These are phyloP conservation scores for Thecophora atra DNA, from an alignment of 2,888 invertebrate species.

Conservation along the genomic window DNA sequence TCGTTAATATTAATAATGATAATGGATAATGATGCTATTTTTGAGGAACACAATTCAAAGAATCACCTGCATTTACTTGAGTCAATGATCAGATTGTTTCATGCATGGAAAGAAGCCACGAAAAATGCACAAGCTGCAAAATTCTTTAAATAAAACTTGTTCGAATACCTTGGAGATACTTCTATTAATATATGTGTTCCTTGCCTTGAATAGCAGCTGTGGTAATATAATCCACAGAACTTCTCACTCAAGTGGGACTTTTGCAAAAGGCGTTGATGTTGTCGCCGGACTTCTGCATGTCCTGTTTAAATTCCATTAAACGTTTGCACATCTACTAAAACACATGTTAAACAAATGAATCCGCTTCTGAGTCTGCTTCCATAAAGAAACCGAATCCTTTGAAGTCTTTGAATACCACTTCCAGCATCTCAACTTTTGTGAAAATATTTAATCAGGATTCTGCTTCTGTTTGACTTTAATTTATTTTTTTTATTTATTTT, in stretches of 20 bases:
- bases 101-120: constrained; percentile 12
- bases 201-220: constrained; percentile 31
- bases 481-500: not conserved
- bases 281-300: not conserved
- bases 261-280: constrained; percentile 27
- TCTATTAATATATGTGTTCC: not conserved
- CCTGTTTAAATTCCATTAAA: not conserved
- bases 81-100: not conserved
- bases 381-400: constrained; percentile 5
- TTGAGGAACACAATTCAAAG: too few relatives aligned
- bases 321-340: not conserved
- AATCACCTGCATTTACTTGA: too few relatives aligned
- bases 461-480: not conserved
- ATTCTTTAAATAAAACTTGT: constrained; percentile 32
- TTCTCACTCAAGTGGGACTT: constrained; percentile 7
- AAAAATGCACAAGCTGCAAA: constrained; percentile 19
- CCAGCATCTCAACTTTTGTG: not conserved
- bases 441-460: not conserved
- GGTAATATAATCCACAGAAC: constrained; percentile 11
- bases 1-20: too few relatives aligned
- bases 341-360: not conserved
- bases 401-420: not conserved
- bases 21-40: too few relatives aligned
- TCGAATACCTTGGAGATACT: not conserved
- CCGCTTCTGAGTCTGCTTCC: constrained; percentile 6